Evolutionary conservation across 2,888 invertebrate genomes (phyloP), one percentile per base, ranked within the genome.

Genomic region (Oasisia sp.): DNA sequence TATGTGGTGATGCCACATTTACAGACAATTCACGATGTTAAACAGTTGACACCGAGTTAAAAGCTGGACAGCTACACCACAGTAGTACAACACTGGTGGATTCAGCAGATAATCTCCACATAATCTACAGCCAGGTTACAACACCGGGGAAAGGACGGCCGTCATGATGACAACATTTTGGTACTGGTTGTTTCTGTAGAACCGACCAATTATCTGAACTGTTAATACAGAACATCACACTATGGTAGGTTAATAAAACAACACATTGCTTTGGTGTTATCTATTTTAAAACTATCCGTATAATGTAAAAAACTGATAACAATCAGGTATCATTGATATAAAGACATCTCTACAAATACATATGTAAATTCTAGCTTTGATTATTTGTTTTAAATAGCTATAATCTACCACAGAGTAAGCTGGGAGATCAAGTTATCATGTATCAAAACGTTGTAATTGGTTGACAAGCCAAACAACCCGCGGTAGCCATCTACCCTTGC

Each of bases 281-380:
- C 74, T n/a, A n/a, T n/a, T n/a, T n/a, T n/a, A n/a, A 74, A 74
- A 74, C n/a, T 74, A 74, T 74, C 74, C n/a, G n/a, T 74, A 74
- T 27, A 74, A 74, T 74, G 74, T 74, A 74, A n/a, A n/a, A 74
- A 27, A 74, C 0, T 27, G 74, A 74, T 74, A 74, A n/a, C 74
- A 27, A 74, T 74, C 74, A 19, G n/a, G 74, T 74, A 27, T 74
- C 27, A 74, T 74, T 19, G 27, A 19, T 12, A 74, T 14, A 27
- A 19, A 27, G 14, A 27, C 27, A 74, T 19, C 74, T 74, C 27
- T 27, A 7, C 74, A 27, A 74, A 27, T 74, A 74, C 19, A 74
- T 74, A 0, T 19, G 27, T 74, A 19, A 27, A 74, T 74, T 7
- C 7, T 74, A 74, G 7, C 0, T 19, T n/a, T 74, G 19, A 1